Evolutionary conservation across 1,140 invertebrate species (phyloP), one percentile per base, ranked within the genome.

Genomic region (Meloidogyne floridensis): DNA sequence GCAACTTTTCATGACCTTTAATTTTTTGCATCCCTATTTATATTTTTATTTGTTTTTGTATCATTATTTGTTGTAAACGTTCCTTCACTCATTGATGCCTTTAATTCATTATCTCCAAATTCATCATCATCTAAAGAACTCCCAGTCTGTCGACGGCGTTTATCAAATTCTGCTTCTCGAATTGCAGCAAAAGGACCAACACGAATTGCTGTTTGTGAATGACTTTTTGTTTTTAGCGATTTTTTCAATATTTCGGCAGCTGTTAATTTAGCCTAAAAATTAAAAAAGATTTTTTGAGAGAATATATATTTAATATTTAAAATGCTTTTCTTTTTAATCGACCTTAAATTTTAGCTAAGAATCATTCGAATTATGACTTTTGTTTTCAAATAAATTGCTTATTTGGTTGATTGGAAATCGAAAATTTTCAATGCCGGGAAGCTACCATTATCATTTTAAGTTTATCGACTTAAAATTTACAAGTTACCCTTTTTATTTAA

Each of bases 181-280:
- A 79, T 79, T 51, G 77, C 77, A n/a, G 77, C 77, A 70, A 79
- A 79, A 42, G 77, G 77, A 10, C 77, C 77, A 8, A 79, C 77
- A 32, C 72, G 69, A 18, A 79, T 43, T 20, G 77, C 65, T 42
- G 18, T 79, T 43, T 69, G 72, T 51, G 77, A 79, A 69, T 79
- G 54, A 32, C 65, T 71, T 72, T 79, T 79, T 43, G 18, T 51
- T 51, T 79, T 79, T 18, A 79, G 20, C 20, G 42, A 42, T n/a
- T 70, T 79, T 47, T 79, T 79, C 3, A 43, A 43, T 4, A 72
- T 54, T 65, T 79, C 77, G 5, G 59, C n/a, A 20, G 8, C 4
- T 1, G 59, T 65, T n/a, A 42, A 32, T 69, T 78, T 65, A 70
- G 7, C 47, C 77, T 78, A 5, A 47, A 74, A 20, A 74, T 53